Base-by-base conservation (phyloP, 1,140 invertebrate species). In the Teleogryllus occipitalis region DNA sequence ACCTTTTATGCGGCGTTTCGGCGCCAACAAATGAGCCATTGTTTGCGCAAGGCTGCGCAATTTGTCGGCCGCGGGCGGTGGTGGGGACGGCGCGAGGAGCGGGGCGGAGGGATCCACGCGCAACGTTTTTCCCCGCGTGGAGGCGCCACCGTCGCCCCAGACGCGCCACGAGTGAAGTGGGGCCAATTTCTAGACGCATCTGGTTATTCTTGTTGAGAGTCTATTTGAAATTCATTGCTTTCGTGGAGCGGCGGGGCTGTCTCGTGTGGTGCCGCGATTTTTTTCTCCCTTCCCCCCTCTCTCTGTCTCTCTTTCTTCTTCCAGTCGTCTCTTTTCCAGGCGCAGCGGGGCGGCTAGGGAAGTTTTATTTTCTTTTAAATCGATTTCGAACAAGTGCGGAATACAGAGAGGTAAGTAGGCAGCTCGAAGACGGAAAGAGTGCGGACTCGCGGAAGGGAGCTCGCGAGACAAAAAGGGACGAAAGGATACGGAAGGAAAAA, bases 341-440 rank as follows among this genome's bases (percentile, higher is more conserved):
- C 54, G 18, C 54, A 3, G 54, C 18, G 54, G 54, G 18, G 7
- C 18, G 10, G 1, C 18, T 18, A 7, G 7, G 2, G 54, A 65
- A 65, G 54, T 65, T 65, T 65, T 65, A 65, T 65, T 65, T 65
- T 65, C 54, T 65, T 65, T 65, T 65, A 65, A 65, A 65, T 65
- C 54, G 54, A 65, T 65, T 65, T 65, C 10, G 54, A 65, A 65
- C 54, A 65, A 65, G 54, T 65, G 54, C 18, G 54, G 54, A 65
- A 65, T 65, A 65, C 54, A 65, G 10, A 65, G 18, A 65, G 54
- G 18, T 65, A 65, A 65, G 18, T 18, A 65, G 10, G 54, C 10
- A 65, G 54, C 10, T 14, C 18, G 54, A 18, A 65, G 18, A 7
- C 18, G 18, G 54, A 18, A 65, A 65, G 54, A 65, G 18, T 2